Evolutionary conservation across 2,113 vertebrate species (phyloP).

Genomic region (Crotophaga sulcirostris): DNA sequence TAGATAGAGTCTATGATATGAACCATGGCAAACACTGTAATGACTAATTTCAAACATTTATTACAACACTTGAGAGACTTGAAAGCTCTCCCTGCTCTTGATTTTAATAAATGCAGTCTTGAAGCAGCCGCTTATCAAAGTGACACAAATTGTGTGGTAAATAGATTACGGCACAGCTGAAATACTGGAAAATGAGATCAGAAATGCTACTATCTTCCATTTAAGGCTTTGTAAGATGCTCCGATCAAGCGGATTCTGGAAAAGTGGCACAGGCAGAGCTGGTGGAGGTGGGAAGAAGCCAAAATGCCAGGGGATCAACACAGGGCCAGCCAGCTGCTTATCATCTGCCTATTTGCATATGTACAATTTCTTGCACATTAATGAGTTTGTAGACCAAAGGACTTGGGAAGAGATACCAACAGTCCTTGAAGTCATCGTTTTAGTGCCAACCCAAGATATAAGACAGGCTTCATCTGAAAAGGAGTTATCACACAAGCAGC

Average conservation of each 20-base stretch:
- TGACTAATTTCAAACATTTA: slow-evolving; percentile 84
- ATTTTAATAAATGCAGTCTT: slow-evolving; percentile 83
- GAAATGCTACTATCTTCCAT: slow-evolving; percentile 73
- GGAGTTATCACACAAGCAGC: background rate
- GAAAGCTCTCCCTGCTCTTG: slow-evolving; percentile 78
- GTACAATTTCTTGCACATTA: slow-evolving; percentile 24
- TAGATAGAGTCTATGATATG: slow-evolving; percentile 65
- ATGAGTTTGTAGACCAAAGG: slow-evolving; percentile 21
- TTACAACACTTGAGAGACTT: slow-evolving; percentile 80
- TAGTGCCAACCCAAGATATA: background rate
- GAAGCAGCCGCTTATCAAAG: slow-evolving; percentile 83
- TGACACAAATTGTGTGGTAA: slow-evolving; percentile 84
- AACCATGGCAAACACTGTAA: slow-evolving; percentile 77
- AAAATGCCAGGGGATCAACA: background rate
- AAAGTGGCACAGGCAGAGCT: background rate
- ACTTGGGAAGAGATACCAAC: slow-evolving; percentile 2
- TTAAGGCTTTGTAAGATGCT: slow-evolving; percentile 52
- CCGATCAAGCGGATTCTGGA: background rate
- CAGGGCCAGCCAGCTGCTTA: background rate
- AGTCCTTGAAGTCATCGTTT: slow-evolving; percentile 15
- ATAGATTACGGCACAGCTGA: slow-evolving; percentile 82
- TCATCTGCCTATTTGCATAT: background rate
- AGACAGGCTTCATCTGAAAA: background rate
- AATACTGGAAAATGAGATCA: slow-evolving; percentile 83
- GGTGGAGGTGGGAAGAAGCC: slow-evolving; percentile 7